Base-by-base conservation (phyloP, 2,888 invertebrate species). In the Panzeria rudis region DNA sequence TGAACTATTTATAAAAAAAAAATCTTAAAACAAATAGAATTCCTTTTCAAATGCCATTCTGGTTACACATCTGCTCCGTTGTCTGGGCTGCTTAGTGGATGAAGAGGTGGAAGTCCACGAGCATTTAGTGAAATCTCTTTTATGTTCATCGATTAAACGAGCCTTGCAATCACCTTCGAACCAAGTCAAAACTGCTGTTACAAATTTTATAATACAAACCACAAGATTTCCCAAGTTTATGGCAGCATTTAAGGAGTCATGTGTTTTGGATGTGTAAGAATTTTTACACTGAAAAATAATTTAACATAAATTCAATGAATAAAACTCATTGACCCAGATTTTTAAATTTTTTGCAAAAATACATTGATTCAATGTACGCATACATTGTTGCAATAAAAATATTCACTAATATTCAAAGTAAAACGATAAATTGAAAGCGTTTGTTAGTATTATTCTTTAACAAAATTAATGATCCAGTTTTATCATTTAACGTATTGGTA, bases 161-260 rank as follows among this genome's bases (percentile, higher is more conserved):
- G 90, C 89, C 0, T 85, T 92, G 0, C 89, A 90, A 52, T 90
- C 91, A 0, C 77, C 89, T 4, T 89, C 91, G 3, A 89, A 89
- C 64, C 71, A 89, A 35, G 87, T 92, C 0, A 91, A 91, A 86
- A 89, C 89, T 0, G 88, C 91, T 0, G 91, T 88, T 0, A 90
- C 91, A 11, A 92, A 91, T 84, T 92, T 92, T 41, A 89, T 92
- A 64, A 87, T 91, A 68, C 89, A 91, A 80, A 91, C 91, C 0
- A 89, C 90, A 0, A 89, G 91, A 5, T 89, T 90, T 52, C 83
- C 81, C 15, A 88, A 89, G 25, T 91, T 90, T 62, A 82, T 90
- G 0, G 87, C 89, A 32, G 88, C 87, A 11, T 92, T 91, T 50
- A 89, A 90, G 0, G 89, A 91, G 47, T 86, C 88, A 2, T 91